phyloP scores from a whole-genome alignment of 2,797 vertebrate species.

The Caiman crocodilus region DNA sequence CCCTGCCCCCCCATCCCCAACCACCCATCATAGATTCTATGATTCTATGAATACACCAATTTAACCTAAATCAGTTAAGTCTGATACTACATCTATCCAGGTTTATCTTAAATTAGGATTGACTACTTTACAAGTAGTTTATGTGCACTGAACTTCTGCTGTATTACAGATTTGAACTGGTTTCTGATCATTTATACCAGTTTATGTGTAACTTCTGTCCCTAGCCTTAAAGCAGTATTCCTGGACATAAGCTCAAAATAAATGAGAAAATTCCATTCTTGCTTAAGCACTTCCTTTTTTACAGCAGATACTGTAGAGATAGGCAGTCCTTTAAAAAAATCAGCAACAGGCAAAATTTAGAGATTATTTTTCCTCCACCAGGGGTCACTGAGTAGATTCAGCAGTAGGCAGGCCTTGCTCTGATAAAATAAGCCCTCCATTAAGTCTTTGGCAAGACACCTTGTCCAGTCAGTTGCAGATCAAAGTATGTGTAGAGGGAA shows the following conservation, averaged over 20 bases:
- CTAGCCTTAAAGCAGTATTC: no score
- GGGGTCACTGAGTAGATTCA: background rate
- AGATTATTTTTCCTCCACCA: background rate
- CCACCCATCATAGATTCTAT: no score
- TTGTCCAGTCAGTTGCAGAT: fast-evolving
- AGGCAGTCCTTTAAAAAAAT: background rate
- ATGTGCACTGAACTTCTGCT: no score
- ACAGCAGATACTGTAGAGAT: background rate
- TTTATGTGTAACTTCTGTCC: no score
- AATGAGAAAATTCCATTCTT: background rate
- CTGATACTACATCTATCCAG: no score
- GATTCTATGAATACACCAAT: no score
- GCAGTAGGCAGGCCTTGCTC: background rate
- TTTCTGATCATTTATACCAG: no score
- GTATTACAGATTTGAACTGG: no score
- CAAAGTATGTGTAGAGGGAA: background rate
- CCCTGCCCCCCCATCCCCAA: no score
- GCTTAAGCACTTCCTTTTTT: background rate
- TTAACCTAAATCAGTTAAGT: no score
- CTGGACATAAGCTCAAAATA: background rate
- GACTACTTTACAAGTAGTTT: no score
- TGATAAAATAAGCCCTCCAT: fast-evolving
- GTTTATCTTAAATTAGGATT: no score
- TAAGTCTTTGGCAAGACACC: fast-evolving
- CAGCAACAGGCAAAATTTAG: background rate